Conservation (phyloP, 35 echinoderm and acorn worm genomes). For the Eucidaris tribuloides region DNA sequence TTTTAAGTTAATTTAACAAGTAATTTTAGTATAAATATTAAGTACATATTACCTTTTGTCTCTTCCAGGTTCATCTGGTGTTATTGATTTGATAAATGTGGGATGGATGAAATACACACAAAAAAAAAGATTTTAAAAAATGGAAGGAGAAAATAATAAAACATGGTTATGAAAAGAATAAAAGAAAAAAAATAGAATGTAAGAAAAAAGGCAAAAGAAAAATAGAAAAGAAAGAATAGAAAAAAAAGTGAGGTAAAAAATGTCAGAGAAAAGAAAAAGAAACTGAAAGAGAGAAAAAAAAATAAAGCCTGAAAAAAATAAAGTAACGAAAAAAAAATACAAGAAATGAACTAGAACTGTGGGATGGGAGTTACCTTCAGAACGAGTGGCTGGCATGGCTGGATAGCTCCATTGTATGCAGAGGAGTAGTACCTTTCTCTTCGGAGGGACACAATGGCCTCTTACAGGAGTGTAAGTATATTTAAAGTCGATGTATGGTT, state of each 20-base stretch:
- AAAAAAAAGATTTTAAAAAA: constrained; percentile 13
- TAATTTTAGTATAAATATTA: neutral
- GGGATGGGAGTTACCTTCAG: neutral
- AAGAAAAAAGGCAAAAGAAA: constrained; percentile 28
- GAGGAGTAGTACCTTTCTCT: too few relatives aligned
- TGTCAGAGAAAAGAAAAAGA: constrained; percentile 21
- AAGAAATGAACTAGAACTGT: constrained; percentile 20
- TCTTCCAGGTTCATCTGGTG: constrained; percentile 21
- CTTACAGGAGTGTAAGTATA: too few relatives aligned
- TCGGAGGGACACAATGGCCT: too few relatives aligned
- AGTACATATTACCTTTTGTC: neutral
- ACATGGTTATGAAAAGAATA: too few relatives aligned
- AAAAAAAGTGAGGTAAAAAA: constrained; percentile 34
- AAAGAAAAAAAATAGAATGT: constrained; percentile 19
- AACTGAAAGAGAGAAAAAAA: constrained; percentile 50
- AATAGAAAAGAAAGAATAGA: constrained; percentile 30
- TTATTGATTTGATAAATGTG: neutral
- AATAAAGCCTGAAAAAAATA: neutral
- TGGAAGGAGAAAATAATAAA: constrained; percentile 2
- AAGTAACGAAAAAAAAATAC: constrained; percentile 21
- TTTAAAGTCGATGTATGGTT: too few relatives aligned
- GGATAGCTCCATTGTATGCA: too few relatives aligned
- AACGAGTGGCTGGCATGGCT: neutral
- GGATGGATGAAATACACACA: neutral
- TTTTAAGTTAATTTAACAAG: neutral